phyloP scores from a whole-genome alignment of 2,888 invertebrate species.

The Mongoloraphidia duomilia region DNA sequence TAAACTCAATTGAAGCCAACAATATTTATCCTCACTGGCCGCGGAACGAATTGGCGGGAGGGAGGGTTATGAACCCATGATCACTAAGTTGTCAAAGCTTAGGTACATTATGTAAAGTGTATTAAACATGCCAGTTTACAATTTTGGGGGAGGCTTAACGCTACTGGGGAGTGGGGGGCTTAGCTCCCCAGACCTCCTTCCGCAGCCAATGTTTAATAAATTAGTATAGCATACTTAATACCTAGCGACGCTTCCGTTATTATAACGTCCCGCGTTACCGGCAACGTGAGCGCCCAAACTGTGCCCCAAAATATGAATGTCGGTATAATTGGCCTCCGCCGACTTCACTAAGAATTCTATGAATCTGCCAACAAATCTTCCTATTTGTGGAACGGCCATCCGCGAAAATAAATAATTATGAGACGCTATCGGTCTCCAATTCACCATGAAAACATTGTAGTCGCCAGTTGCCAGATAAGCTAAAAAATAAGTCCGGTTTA shows the following conservation, averaged over 20 bases:
- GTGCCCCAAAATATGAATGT: conserved; percentile 1
- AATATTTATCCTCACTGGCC: too few species aligned
- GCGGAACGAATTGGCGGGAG: too few species aligned
- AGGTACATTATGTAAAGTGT: too few species aligned
- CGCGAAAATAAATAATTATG: neutral
- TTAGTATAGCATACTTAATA: neutral
- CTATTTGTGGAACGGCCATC: neutral
- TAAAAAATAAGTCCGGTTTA: neutral
- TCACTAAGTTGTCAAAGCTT: too few species aligned
- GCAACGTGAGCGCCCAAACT: conserved; percentile 3
- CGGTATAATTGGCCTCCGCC: neutral
- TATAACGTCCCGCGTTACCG: neutral
- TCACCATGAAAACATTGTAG: neutral
- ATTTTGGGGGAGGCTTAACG: too few species aligned
- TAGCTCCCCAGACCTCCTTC: too few species aligned
- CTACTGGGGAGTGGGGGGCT: too few species aligned
- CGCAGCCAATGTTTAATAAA: neutral
- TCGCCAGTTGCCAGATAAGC: conserved; percentile 3
- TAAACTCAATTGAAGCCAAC: too few species aligned
- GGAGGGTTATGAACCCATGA: too few species aligned
- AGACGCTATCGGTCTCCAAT: neutral
- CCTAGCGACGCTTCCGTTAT: neutral
- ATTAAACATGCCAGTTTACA: too few species aligned
- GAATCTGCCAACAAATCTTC: neutral
- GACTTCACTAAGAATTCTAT: neutral